Evolutionary conservation across 2,797 vertebrate species (phyloP).

Genomic region (Fistularia tabacaria): DNA sequence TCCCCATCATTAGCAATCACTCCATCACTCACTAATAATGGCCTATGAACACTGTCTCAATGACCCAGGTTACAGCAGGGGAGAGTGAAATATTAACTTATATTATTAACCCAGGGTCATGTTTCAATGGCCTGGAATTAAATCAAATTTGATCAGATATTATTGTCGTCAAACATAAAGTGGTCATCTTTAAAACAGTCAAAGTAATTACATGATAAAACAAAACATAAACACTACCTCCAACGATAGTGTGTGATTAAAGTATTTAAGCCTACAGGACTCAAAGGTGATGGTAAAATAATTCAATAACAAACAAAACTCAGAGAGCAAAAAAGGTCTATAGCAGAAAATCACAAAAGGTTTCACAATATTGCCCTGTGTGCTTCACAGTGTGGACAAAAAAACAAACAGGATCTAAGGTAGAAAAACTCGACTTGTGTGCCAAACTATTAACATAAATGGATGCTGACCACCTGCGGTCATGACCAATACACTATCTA

Average conservation of each 20-base stretch:
- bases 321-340: too few species aligned
- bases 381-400: constrained; percentile 2
- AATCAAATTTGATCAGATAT: constrained; percentile 48
- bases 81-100: constrained; percentile 76
- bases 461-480: constrained; percentile 68
- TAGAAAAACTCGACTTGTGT: constrained; percentile 51
- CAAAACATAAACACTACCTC: too few species aligned
- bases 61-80: constrained; percentile 66
- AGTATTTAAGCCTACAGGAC: constrained; percentile 5
- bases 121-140: constrained; percentile 56
- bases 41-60: constrained; percentile 72
- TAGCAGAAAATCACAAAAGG: too few species aligned
- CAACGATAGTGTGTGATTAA: constrained; percentile 7
- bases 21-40: constrained; percentile 78
- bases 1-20: constrained; percentile 71
- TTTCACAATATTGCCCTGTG: too few species aligned
- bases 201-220: constrained; percentile 6
- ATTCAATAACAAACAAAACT: too few species aligned
- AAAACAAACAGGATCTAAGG: constrained; percentile 43
- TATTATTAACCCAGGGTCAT: constrained; percentile 59
- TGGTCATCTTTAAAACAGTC: constrained; percentile 19
- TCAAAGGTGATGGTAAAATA: background rate
- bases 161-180: constrained; percentile 41
- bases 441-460: constrained; percentile 65
- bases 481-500: constrained; percentile 68